Conservation (phyloP, 2,888 invertebrate species). For the Eupithecia abbreviata region DNA sequence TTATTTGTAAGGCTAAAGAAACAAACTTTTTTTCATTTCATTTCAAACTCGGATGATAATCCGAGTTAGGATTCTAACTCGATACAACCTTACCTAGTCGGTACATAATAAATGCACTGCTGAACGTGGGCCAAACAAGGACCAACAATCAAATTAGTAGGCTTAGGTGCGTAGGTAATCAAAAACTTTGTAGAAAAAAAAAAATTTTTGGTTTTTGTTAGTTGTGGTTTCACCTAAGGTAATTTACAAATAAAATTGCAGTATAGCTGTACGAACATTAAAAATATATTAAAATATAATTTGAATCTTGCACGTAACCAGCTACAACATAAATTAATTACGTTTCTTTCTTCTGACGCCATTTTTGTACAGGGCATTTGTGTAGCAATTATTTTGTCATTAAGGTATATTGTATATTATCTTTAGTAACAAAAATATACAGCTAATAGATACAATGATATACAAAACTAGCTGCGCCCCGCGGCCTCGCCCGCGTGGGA, state of each 20-base stretch:
- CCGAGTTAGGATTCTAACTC: too few relatives aligned
- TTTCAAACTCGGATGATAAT: too few relatives aligned
- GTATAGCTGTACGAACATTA: conserved; percentile 27
- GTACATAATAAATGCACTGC: too few relatives aligned
- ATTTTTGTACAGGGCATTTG: not conserved
- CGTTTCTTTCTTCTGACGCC: not conserved
- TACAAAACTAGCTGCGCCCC: too few relatives aligned
- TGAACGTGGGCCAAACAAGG: too few relatives aligned
- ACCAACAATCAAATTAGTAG: too few relatives aligned
- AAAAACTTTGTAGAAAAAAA: not conserved
- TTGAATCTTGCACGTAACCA: not conserved
- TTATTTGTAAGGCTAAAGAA: too few relatives aligned
- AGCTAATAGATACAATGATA: not conserved
- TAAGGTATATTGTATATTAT: not conserved
- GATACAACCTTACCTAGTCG: too few relatives aligned
- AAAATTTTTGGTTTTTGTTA: not conserved
- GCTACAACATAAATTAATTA: conserved; percentile 8
- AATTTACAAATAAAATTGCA: conserved; percentile 18
- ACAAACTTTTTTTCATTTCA: too few relatives aligned
- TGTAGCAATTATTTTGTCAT: not conserved
- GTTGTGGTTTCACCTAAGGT: conserved; percentile 6
- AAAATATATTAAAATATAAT: conserved; percentile 29
- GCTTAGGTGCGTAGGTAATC: too few relatives aligned
- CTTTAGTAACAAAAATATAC: not conserved
- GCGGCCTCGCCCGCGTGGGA: too few relatives aligned